These are phyloP conservation scores for Polydrusus cervinus DNA, from an alignment of 2,888 invertebrate genomes.

Conservation along the genomic window DNA sequence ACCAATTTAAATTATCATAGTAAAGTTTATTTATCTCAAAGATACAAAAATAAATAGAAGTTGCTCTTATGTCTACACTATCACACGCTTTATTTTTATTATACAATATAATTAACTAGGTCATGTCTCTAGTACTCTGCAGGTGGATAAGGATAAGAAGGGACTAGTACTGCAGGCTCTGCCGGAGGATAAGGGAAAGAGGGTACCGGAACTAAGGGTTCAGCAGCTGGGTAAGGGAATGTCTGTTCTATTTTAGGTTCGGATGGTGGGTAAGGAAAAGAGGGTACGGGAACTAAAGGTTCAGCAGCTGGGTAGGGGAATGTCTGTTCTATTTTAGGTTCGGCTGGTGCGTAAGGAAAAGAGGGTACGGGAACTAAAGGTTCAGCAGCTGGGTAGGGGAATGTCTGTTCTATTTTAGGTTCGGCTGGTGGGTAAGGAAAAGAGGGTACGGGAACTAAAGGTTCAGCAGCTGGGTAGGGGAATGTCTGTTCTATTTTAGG, in stretches of 20 bases:
- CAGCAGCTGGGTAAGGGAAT: background rate
- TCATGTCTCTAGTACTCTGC: conserved; percentile 28
- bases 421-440: conserved; percentile 25
- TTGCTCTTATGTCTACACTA: too few species aligned
- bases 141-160: conserved; percentile 38
- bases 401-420: background rate
- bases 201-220: conserved; percentile 17
- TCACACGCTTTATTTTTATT: too few species aligned
- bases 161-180: conserved; percentile 28
- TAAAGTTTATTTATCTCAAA: too few species aligned
- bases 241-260: too few species aligned
- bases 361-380: conserved; percentile 22
- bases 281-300: conserved; percentile 18
- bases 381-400: conserved; percentile 24
- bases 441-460: conserved; percentile 19
- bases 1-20: too few species aligned
- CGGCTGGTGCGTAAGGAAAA: conserved; percentile 30
- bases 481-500: conserved; percentile 6
- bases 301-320: conserved; percentile 24
- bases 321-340: background rate
- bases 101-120: too few species aligned
- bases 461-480: conserved; percentile 26
- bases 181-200: too few species aligned
- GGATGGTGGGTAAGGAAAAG: conserved; percentile 39
- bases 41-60: too few species aligned